Percentiles rank a stretch among this genome's conserved stretches.
Conservation (phyloP, 2,797 vertebrate species). For the Austrolebias charrua region DNA sequence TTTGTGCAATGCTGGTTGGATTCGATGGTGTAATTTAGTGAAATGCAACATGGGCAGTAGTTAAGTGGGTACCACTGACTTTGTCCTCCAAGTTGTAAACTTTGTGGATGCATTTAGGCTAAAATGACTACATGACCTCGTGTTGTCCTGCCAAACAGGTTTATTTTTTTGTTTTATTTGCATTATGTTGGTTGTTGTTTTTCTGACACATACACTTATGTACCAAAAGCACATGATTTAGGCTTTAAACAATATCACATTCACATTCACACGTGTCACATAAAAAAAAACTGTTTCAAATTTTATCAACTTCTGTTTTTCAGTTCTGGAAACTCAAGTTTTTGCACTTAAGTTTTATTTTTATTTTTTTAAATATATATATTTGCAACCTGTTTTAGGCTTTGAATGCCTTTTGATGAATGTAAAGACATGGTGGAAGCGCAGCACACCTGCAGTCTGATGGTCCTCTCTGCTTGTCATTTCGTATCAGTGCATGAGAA, state of each 20-base stretch:
- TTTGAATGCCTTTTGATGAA: slow-evolving; percentile 34
- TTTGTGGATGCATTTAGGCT: too few species aligned
- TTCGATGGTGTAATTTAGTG: too few species aligned
- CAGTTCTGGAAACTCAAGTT: slow-evolving; percentile 19
- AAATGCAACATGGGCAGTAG: too few species aligned
- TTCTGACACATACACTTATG: neutral
- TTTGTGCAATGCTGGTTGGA: too few species aligned
- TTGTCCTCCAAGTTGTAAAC: too few species aligned
- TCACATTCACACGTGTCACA: slow-evolving; percentile 35
- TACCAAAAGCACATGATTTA: slow-evolving; percentile 50
- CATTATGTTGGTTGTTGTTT: neutral
- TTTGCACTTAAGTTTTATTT: too few species aligned
- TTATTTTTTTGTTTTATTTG: neutral
- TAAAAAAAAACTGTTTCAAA: slow-evolving; percentile 47
- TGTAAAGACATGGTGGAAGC: slow-evolving; percentile 27
- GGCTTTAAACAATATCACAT: slow-evolving; percentile 35
- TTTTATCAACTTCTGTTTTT: slow-evolving; percentile 2
- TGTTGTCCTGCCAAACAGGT: too few species aligned
- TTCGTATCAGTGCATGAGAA: slow-evolving; percentile 62
- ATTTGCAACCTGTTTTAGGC: slow-evolving; percentile 18
- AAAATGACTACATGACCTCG: too few species aligned
- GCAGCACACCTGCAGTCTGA: slow-evolving; percentile 55
- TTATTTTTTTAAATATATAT: neutral
- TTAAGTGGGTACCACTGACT: too few species aligned
- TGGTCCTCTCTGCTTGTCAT: slow-evolving; percentile 61